Conservation (phyloP, 2,888 invertebrate species). For the Aplocera efformata region DNA sequence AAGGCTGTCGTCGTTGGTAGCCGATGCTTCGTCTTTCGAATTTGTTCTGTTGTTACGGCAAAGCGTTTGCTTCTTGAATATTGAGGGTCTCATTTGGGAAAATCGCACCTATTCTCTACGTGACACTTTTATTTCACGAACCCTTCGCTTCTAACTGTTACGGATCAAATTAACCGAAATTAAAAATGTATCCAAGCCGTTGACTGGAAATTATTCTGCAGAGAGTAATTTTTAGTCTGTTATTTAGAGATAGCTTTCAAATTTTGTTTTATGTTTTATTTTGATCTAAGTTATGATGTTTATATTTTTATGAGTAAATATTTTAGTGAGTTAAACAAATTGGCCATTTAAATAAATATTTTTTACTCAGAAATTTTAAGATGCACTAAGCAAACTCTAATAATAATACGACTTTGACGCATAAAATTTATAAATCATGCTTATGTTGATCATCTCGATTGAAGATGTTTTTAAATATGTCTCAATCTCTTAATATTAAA, state of each 20-base stretch:
- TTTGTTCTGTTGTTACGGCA: constrained; percentile 75
- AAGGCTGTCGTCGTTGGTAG: constrained; percentile 55
- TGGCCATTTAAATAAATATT: constrained; percentile 1
- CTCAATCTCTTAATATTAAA: too few relatives aligned
- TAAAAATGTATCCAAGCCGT: constrained; percentile 44
- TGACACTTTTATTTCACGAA: constrained; percentile 60
- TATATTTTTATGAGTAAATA: too few relatives aligned
- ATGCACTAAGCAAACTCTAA: constrained; percentile 1
- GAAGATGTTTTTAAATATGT: too few relatives aligned
- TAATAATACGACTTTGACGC: too few relatives aligned
- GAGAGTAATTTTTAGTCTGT: too few relatives aligned
- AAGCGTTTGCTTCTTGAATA: constrained; percentile 73
- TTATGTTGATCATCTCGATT: too few relatives aligned
- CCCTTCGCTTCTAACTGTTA: constrained; percentile 26
- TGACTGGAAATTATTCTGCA: constrained; percentile 28
- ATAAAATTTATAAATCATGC: too few relatives aligned
- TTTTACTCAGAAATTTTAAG: neutral
- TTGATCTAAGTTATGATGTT: too few relatives aligned
- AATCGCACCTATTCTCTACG: constrained; percentile 75
- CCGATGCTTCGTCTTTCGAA: constrained; percentile 76
- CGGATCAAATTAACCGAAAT: constrained; percentile 47
- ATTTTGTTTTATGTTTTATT: constrained; percentile 14
- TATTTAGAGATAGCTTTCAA: too few relatives aligned
- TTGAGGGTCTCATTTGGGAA: constrained; percentile 73
- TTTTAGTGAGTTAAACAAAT: constrained; percentile 1